Evolutionary conservation across 2,888 invertebrate genomes (phyloP).

Genomic region (Troilus luridus): DNA sequence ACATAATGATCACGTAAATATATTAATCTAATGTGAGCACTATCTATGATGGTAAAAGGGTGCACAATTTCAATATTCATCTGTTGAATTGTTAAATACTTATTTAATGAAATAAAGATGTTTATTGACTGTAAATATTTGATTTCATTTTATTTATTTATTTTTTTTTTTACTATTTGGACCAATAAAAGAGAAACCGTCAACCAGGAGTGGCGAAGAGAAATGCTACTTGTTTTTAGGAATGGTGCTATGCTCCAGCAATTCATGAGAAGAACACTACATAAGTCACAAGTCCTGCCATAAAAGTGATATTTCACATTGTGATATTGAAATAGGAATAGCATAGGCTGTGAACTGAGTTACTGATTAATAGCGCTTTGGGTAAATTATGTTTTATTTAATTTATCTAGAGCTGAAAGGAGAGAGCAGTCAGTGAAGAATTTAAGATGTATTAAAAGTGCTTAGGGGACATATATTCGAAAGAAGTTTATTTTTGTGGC

Average conservation of each 20-base stretch:
- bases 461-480: neutral
- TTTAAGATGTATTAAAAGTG: neutral
- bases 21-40: slow-evolving; percentile 35
- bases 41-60: slow-evolving; percentile 39
- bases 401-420: slow-evolving; percentile 5
- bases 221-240: slow-evolving; percentile 12
- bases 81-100: neutral
- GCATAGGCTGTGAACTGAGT: neutral
- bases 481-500: slow-evolving; percentile 5
- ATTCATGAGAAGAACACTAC: neutral
- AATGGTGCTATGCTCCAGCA: slow-evolving; percentile 26
- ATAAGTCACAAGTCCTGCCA: slow-evolving; percentile 26
- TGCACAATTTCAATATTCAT: neutral
- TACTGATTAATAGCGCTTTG: neutral
- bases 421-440: neutral
- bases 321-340: slow-evolving; percentile 26
- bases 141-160: slow-evolving; percentile 7
- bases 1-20: slow-evolving; percentile 22
- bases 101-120: slow-evolving; percentile 15
- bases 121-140: slow-evolving; percentile 36
- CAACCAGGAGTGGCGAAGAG: neutral
- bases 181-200: slow-evolving; percentile 11
- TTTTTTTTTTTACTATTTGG: slow-evolving; percentile 32
- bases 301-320: slow-evolving; percentile 42
- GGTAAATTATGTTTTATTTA: slow-evolving; percentile 19